phyloP scores from a whole-genome alignment of 2,888 invertebrate genomes.

The Drosophila anomelani region DNA sequence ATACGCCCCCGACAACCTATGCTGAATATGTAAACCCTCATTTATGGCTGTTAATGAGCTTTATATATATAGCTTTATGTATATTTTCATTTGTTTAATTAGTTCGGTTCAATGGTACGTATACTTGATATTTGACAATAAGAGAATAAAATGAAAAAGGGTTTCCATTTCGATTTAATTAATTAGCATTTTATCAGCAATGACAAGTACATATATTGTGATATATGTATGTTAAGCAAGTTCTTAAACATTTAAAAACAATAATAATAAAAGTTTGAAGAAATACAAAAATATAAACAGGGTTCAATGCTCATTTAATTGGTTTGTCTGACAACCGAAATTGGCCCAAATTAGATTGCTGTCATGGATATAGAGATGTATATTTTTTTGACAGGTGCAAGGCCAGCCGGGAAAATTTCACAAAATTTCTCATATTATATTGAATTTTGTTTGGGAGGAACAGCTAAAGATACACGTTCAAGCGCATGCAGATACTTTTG shows the following conservation, averaged over 20 bases:
- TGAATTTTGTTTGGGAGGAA: background rate
- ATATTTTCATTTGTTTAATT: background rate
- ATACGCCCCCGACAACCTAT: constrained; percentile 47
- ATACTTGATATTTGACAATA: no score
- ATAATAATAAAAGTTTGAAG: constrained; percentile 7
- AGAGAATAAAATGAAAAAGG: no score
- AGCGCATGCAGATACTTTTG: constrained; percentile 33
- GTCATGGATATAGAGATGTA: constrained; percentile 18
- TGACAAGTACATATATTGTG: background rate
- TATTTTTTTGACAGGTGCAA: constrained; percentile 48
- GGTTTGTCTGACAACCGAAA: constrained; percentile 33
- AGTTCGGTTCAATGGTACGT: background rate
- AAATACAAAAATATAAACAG: background rate
- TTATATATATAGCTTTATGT: no score
- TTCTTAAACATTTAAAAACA: no score
- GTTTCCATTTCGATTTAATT: background rate
- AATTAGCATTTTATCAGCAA: background rate
- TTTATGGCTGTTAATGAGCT: constrained; percentile 9
- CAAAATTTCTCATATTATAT: background rate
- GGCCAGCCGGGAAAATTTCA: constrained; percentile 24
- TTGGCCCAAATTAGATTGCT: constrained; percentile 39
- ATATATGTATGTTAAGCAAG: no score
- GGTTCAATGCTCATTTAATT: constrained; percentile 65
- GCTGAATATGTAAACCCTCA: background rate
- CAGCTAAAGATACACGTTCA: constrained; percentile 6